A percentile compares a stretch with the other conserved stretches of the same genome.
Conservation (phyloP, 1,140 invertebrate species). For the Metaphire vulgaris region DNA sequence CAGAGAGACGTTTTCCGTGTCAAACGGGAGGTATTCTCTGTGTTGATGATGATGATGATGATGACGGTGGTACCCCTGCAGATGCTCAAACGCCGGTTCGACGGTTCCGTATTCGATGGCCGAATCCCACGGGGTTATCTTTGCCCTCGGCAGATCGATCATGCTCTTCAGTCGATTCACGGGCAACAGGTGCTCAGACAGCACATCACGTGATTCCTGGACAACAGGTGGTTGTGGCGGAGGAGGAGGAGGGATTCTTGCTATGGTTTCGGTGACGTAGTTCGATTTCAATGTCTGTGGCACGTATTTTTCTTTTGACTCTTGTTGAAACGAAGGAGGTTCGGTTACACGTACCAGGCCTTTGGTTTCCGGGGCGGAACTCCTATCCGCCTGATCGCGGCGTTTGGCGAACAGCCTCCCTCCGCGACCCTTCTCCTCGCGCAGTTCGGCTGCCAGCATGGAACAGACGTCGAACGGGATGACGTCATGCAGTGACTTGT, state of each 20-base stretch:
- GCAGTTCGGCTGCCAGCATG: constrained; percentile 66
- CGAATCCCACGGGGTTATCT: constrained; percentile 68
- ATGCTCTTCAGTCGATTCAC: constrained; percentile 50
- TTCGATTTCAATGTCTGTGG: too few species aligned
- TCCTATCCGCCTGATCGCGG: constrained; percentile 75
- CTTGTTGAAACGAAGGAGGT: constrained; percentile 32
- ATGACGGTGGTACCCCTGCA: not conserved
- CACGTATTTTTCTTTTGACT: not conserved
- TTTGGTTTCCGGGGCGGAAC: constrained; percentile 67
- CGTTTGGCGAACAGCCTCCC: constrained; percentile 82
- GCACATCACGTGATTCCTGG: too few species aligned
- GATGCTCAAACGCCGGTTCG: constrained; percentile 45
- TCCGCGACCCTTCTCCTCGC: constrained; percentile 52
- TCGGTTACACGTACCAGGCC: constrained; percentile 39
- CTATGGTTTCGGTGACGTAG: not conserved
- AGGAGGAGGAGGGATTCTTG: not conserved
- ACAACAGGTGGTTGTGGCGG: not conserved
- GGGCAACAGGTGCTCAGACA: too few species aligned
- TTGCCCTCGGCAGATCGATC: constrained; percentile 55
- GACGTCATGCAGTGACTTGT: constrained; percentile 57
- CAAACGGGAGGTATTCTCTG: not conserved
- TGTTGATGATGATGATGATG: not conserved
- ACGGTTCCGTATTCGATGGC: constrained; percentile 60
- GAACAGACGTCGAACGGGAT: constrained; percentile 63
- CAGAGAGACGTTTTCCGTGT: not conserved